These are phyloP conservation scores for Isotomurus palustris DNA, from an alignment of 2,888 invertebrate genomes.

Conservation along the genomic window DNA sequence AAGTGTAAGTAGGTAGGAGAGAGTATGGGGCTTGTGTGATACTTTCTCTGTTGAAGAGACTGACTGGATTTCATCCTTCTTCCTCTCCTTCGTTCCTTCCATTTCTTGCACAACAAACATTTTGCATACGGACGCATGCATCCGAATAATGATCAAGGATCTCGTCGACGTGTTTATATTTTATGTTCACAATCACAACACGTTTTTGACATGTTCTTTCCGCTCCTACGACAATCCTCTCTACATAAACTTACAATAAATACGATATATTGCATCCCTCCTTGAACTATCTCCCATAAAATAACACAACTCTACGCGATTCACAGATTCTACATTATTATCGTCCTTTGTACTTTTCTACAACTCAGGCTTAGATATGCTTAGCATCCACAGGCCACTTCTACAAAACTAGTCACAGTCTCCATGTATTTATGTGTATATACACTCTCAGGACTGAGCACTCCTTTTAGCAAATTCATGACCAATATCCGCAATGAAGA, in stretches of 20 bases:
- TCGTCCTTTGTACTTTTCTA: too few relatives aligned
- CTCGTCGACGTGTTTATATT: slow-evolving; percentile 42
- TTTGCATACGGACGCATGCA: slow-evolving; percentile 39
- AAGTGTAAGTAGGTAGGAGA: too few relatives aligned
- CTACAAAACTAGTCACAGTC: background rate
- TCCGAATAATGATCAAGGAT: slow-evolving; percentile 45
- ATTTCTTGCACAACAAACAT: slow-evolving; percentile 16
- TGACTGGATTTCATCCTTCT: slow-evolving; percentile 2
- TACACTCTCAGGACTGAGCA: too few relatives aligned
- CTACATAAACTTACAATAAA: slow-evolving; percentile 9
- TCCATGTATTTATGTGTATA: too few relatives aligned
- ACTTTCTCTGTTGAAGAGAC: background rate
- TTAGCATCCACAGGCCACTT: too few relatives aligned
- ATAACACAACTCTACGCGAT: background rate
- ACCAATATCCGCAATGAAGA: background rate
- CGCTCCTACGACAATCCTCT: slow-evolving; percentile 14
- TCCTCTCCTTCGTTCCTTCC: background rate
- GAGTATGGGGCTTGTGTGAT: too few relatives aligned
- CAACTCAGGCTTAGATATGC: too few relatives aligned
- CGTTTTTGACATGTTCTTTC: slow-evolving; percentile 42
- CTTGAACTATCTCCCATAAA: background rate
- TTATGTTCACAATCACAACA: slow-evolving; percentile 41
- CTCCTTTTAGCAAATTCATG: too few relatives aligned
- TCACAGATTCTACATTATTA: too few relatives aligned
- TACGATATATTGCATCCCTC: background rate